Conservation (phyloP, 2,113 vertebrate species). For the Macquaria ambigua region DNA sequence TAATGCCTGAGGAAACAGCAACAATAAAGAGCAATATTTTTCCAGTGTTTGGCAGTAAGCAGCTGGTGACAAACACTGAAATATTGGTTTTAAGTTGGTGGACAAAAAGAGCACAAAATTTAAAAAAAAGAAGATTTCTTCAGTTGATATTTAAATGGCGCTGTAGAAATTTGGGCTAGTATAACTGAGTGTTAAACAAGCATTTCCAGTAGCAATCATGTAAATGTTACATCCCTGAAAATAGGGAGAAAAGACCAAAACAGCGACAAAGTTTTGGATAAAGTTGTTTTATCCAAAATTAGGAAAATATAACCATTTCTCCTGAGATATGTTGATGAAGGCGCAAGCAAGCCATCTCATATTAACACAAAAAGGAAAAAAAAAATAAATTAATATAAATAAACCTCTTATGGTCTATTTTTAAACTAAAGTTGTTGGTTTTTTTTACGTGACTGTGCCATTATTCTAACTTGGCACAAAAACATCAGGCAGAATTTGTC, state of each 20-base stretch:
- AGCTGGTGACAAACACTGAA: background rate
- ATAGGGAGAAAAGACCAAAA: background rate
- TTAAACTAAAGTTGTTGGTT: background rate
- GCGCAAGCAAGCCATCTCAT: background rate
- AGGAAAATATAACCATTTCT: background rate
- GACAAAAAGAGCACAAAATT: background rate
- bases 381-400: background rate
- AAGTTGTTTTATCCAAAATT: background rate
- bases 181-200: background rate
- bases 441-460: constrained; percentile 23
- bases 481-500: background rate
- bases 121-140: background rate
- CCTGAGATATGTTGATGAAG: background rate
- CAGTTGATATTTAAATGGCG: background rate
- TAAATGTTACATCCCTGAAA: background rate
- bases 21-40: background rate
- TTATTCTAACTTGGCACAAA: constrained; percentile 45
- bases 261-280: background rate
- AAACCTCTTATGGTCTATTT: constrained; percentile 17
- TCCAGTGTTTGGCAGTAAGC: background rate
- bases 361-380: background rate
- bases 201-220: background rate
- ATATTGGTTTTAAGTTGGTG: background rate
- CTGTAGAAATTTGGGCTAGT: background rate
- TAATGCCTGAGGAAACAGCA: background rate